Percentiles rank a stretch among this genome's conserved stretches.
Evolutionary conservation across 1,140 invertebrate genomes (phyloP).

Genomic region (Thalassaphorura encarpata): DNA sequence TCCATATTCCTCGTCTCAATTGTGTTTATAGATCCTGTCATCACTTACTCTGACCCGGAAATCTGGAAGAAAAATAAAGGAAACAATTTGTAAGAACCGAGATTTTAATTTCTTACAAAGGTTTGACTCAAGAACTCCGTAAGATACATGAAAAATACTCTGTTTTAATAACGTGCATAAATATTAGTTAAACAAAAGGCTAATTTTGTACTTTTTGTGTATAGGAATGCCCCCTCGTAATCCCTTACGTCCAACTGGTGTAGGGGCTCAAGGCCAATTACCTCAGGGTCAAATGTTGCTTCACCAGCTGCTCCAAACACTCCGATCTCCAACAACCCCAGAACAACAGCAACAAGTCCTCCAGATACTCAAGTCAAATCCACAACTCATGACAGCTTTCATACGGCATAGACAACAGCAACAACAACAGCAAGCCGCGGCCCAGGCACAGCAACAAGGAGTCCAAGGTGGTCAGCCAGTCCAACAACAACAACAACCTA

Average conservation of each 20-base stretch:
- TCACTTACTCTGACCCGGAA: too few relatives aligned
- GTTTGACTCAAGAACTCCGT: too few relatives aligned
- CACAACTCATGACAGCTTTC: conserved; percentile 91
- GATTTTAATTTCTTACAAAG: too few relatives aligned
- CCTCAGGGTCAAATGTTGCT: conserved; percentile 56
- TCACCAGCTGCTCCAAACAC: conserved; percentile 77
- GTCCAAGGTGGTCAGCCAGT: conserved; percentile 29
- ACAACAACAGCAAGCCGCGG: conserved; percentile 41
- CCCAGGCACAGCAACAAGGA: conserved; percentile 37
- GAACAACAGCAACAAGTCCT: conserved; percentile 89
- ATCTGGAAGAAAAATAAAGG: too few relatives aligned
- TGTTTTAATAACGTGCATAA: too few relatives aligned
- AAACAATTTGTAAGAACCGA: too few relatives aligned
- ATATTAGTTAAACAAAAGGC: neutral
- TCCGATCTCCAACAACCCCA: conserved; percentile 76
- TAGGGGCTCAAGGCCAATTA: conserved; percentile 13
- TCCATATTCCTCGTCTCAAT: too few relatives aligned
- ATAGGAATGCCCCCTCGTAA: conserved; percentile 18
- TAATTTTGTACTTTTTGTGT: neutral
- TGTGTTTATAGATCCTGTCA: too few relatives aligned
- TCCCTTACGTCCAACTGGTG: conserved; percentile 23
- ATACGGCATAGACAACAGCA: conserved; percentile 72
- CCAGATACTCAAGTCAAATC: conserved; percentile 86
- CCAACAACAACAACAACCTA: conserved; percentile 20
- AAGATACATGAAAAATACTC: too few relatives aligned